Percentiles rank a stretch among this genome's conserved stretches.
Conservation (phyloP, 2,888 invertebrate genomes). For the Drosophila pseudotakahashii region DNA sequence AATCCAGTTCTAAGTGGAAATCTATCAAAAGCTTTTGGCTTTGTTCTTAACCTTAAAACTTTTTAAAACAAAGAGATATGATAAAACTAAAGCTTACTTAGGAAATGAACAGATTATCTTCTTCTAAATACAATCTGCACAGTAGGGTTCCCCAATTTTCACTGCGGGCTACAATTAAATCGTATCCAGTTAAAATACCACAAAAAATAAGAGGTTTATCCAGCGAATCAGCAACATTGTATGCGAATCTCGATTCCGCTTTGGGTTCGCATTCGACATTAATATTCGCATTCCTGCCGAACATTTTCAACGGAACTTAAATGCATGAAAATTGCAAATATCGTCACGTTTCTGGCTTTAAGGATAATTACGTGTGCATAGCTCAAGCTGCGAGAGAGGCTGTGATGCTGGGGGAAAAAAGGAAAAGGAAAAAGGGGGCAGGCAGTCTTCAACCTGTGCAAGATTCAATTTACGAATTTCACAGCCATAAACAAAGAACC, state of each 20-base stretch:
- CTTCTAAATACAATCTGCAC: neutral
- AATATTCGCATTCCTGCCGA: slow-evolving; percentile 61
- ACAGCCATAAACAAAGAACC: slow-evolving; percentile 51
- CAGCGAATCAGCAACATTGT: slow-evolving; percentile 13
- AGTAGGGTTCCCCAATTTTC: too few relatives aligned
- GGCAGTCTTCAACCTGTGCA: slow-evolving; percentile 32
- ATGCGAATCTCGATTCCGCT: slow-evolving; percentile 21
- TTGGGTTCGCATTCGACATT: slow-evolving; percentile 50
- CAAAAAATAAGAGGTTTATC: slow-evolving; percentile 5
- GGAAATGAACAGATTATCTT: neutral
- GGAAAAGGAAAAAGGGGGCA: neutral
- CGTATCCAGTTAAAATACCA: neutral
- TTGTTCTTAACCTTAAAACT: too few relatives aligned
- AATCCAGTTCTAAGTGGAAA: too few relatives aligned
- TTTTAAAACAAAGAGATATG: too few relatives aligned
- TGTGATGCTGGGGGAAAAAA: neutral
- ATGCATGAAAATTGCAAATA: slow-evolving; percentile 65
- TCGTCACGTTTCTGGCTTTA: slow-evolving; percentile 71
- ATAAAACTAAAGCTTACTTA: neutral
- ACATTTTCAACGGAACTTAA: slow-evolving; percentile 56
- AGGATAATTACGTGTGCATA: slow-evolving; percentile 68
- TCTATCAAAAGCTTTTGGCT: too few relatives aligned
- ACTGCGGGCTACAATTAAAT: slow-evolving; percentile 23
- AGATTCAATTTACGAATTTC: slow-evolving; percentile 58
- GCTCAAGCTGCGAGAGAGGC: slow-evolving; percentile 25